A percentile compares a stretch with the other conserved stretches of the same genome.
phyloP scores from a whole-genome alignment of 2,888 invertebrate species.

The Dilophus febrilis region DNA sequence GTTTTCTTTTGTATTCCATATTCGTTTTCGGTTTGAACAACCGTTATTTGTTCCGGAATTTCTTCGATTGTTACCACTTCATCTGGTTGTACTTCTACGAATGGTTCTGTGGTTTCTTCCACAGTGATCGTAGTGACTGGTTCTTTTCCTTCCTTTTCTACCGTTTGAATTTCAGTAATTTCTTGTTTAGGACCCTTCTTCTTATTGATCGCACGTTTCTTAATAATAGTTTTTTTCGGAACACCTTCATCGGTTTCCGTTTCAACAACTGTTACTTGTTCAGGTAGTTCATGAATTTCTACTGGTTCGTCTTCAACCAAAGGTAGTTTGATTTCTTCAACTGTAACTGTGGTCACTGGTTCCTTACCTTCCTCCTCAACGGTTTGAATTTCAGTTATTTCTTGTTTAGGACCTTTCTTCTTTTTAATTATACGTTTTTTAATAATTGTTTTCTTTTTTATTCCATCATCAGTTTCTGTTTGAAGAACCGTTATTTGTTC shows the following conservation, averaged over 20 bases:
- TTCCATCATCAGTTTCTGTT: conserved; percentile 11
- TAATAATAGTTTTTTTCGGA: conserved; percentile 20
- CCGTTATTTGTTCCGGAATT: conserved; percentile 16
- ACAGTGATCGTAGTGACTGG: conserved; percentile 20
- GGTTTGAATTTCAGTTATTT: conserved; percentile 18
- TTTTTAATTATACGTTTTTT: conserved; percentile 17
- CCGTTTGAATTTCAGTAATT: conserved; percentile 20
- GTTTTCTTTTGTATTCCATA: conserved; percentile 20
- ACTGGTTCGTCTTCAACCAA: conserved; percentile 13
- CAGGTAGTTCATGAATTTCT: conserved; percentile 20
- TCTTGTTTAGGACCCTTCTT: conserved; percentile 24
- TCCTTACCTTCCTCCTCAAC: conserved; percentile 20
- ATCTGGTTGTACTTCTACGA: neutral
- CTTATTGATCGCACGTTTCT: conserved; percentile 29
- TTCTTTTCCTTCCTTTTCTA: conserved; percentile 27
- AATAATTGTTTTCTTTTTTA: conserved; percentile 17
- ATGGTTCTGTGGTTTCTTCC: conserved; percentile 12
- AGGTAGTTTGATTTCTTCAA: conserved; percentile 13
- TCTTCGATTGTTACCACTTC: conserved; percentile 11
- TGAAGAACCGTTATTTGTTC: conserved; percentile 17
- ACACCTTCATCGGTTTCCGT: conserved; percentile 21
- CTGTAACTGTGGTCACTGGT: conserved; percentile 21
- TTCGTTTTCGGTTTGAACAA: conserved; percentile 19
- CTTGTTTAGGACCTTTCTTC: conserved; percentile 16
- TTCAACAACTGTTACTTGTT: conserved; percentile 22